These are phyloP conservation scores for Diplogasteroides magnus DNA, from an alignment of 1,140 invertebrate genomes.

Conservation along the genomic window DNA sequence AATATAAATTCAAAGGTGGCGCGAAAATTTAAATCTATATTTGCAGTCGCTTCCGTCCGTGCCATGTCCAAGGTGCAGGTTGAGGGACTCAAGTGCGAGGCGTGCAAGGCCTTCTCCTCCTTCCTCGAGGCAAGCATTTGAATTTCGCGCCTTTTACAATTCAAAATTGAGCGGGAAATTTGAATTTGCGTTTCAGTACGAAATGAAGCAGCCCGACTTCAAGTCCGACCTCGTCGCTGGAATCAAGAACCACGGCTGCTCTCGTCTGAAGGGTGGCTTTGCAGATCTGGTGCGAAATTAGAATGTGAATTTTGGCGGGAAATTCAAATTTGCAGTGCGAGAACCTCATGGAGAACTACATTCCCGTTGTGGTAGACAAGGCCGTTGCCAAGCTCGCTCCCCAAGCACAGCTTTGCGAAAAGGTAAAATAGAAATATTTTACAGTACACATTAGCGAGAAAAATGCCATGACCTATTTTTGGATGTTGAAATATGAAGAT, in stretches of 20 bases:
- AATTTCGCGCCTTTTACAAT: too few species aligned
- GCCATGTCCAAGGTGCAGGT: background rate
- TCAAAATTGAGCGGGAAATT: background rate
- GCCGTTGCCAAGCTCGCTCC: too few species aligned
- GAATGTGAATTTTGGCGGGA: background rate
- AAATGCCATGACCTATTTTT: too few species aligned
- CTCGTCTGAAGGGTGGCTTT: background rate
- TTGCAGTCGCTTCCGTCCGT: background rate
- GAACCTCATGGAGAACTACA: background rate
- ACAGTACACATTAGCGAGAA: too few species aligned
- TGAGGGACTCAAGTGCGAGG: background rate
- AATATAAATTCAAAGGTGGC: background rate
- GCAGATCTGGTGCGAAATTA: background rate
- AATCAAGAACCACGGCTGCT: background rate
- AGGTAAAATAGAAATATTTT: too few species aligned
- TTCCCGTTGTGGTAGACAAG: background rate
- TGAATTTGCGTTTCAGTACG: background rate
- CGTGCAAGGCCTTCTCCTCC: background rate
- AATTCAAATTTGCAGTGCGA: background rate
- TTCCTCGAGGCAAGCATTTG: background rate
- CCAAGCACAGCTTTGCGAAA: too few species aligned
- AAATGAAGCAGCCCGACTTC: background rate
- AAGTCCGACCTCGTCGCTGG: background rate
- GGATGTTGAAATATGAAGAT: too few species aligned
- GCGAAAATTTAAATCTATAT: background rate